Evolutionary conservation across 2,113 vertebrate species (phyloP).

Genomic region (Trinectes maculatus): DNA sequence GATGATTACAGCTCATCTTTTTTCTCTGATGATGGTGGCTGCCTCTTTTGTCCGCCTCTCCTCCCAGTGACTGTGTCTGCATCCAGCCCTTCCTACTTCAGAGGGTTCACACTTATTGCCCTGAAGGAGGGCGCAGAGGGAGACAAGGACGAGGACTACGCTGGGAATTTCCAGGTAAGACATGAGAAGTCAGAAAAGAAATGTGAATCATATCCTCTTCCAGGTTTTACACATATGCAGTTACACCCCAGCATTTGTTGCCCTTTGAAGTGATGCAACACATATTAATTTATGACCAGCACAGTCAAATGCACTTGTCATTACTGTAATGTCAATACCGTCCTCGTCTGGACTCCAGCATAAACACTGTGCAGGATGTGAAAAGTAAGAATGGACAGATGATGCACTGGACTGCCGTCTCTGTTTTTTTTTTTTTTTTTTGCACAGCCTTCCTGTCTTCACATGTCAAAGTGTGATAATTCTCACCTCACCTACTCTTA

Average conservation of each 20-base stretch:
- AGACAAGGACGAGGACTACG: conserved; percentile 93
- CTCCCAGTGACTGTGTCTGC: conserved; percentile 89
- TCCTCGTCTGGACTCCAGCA: conserved; percentile 19
- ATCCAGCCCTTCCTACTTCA: conserved; percentile 91
- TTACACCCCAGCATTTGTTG: neutral
- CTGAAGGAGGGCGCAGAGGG: conserved; percentile 92
- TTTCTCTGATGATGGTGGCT: conserved; percentile 17
- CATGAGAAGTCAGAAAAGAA: too few relatives aligned
- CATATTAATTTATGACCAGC: conserved; percentile 4
- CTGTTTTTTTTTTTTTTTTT: conserved; percentile 1
- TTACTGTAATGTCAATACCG: conserved; percentile 35
- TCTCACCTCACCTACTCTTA: conserved; percentile 58
- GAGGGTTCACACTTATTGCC: conserved; percentile 94
- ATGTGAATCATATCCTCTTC: neutral
- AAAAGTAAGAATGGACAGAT: neutral
- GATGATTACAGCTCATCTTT: neutral
- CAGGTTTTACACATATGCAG: neutral
- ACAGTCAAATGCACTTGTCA: conserved; percentile 41
- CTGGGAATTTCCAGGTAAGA: conserved; percentile 93
- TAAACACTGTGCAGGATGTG: conserved; percentile 3
- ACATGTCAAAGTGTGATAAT: conserved; percentile 55
- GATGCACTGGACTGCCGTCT: neutral
- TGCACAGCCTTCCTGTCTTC: conserved; percentile 33
- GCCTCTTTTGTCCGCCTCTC: conserved; percentile 57
- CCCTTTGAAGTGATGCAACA: neutral